Evolutionary conservation across 2,888 invertebrate species (phyloP).

Genomic region (Crocallis elinguaria): DNA sequence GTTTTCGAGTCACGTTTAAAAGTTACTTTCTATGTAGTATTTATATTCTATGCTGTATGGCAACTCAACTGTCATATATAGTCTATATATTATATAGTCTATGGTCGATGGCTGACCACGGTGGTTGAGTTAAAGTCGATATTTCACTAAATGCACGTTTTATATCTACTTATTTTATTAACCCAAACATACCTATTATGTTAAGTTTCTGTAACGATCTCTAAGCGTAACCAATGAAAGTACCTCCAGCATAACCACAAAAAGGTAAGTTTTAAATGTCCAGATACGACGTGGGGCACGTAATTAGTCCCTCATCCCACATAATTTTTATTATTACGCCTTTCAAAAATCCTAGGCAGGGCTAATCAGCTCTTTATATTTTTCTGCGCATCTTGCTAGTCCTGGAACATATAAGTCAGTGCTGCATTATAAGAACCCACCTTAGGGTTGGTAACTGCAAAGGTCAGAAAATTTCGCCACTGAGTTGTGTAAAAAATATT

Average conservation of each 20-base stretch:
- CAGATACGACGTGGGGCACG: constrained; percentile 62
- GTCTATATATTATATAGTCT: too few relatives aligned
- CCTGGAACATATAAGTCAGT: constrained; percentile 50
- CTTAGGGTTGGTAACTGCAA: constrained; percentile 51
- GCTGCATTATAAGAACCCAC: constrained; percentile 34
- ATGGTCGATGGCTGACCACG: constrained; percentile 68
- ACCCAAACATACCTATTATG: constrained; percentile 47
- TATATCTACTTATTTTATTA: constrained; percentile 55
- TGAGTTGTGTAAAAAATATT: constrained; percentile 50
- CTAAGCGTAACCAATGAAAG: constrained; percentile 52
- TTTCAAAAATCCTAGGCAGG: constrained; percentile 62
- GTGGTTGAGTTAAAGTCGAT: constrained; percentile 64
- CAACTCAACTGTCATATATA: too few relatives aligned
- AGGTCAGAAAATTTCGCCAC: constrained; percentile 66
- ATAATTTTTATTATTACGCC: constrained; percentile 65
- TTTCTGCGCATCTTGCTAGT: constrained; percentile 64
- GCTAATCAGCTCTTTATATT: constrained; percentile 57
- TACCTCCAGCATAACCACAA: constrained; percentile 38
- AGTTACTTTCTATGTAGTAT: too few relatives aligned
- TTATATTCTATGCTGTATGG: too few relatives aligned
- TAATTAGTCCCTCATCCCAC: constrained; percentile 68
- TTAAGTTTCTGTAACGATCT: constrained; percentile 56
- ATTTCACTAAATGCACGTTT: constrained; percentile 60
- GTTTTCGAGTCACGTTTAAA: too few relatives aligned
- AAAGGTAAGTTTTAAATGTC: constrained; percentile 55